Evolutionary conservation across 2,888 invertebrate species (phyloP).

Genomic region (Temnothorax ravouxi): DNA sequence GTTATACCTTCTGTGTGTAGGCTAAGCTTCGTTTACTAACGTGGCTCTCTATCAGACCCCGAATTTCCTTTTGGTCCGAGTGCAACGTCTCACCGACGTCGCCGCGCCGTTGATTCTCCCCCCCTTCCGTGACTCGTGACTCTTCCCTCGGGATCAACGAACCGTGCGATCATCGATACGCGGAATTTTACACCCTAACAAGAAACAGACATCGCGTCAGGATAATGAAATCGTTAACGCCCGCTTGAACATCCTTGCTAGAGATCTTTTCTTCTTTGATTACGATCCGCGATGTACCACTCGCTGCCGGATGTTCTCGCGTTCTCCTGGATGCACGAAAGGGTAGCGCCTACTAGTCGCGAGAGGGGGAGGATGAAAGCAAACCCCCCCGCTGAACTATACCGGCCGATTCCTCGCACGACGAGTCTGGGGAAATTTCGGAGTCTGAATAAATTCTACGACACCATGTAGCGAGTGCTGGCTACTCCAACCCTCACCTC

Average conservation of each 20-base stretch:
- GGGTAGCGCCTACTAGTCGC: background rate
- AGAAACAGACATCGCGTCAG: background rate
- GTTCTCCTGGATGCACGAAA: background rate
- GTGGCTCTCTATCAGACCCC: constrained; percentile 78
- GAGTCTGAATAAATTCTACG: constrained; percentile 77
- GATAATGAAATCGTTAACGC: background rate
- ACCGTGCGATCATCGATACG: background rate
- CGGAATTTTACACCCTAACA: background rate
- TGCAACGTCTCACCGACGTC: constrained; percentile 41
- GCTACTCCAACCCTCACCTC: constrained; percentile 84
- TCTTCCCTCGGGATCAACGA: background rate
- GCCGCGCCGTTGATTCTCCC: constrained; percentile 18
- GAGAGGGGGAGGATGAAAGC: background rate
- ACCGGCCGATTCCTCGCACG: constrained; percentile 28
- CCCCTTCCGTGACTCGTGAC: background rate
- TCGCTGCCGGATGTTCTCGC: no score
- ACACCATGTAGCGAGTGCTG: constrained; percentile 83
- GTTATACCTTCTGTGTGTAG: constrained; percentile 71
- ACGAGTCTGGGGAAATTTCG: constrained; percentile 74
- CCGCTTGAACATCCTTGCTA: background rate
- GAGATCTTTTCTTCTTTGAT: background rate
- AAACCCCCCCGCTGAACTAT: background rate
- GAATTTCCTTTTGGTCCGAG: constrained; percentile 77
- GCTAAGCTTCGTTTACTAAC: constrained; percentile 79
- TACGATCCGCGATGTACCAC: background rate